Conservation (phyloP, 2,888 invertebrate genomes). For the Gnatocerus cornutus region DNA sequence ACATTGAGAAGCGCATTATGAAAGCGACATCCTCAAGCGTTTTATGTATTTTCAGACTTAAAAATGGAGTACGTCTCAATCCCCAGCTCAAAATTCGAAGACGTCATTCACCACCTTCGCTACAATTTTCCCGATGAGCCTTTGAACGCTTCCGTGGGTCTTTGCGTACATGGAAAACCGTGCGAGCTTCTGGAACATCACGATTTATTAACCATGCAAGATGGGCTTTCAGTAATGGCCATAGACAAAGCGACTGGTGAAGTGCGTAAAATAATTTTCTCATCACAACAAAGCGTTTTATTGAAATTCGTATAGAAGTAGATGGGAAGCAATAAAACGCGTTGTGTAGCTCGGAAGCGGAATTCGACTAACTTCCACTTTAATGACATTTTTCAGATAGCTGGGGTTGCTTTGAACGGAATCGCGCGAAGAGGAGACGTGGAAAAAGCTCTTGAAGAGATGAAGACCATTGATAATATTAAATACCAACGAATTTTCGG, state of each 20-base stretch:
- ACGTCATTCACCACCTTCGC: constrained; percentile 82
- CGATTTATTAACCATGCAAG: constrained; percentile 81
- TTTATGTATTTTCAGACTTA: background rate
- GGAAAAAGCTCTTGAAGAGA: constrained; percentile 79
- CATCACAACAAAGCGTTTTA: constrained; percentile 28
- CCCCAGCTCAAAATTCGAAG: constrained; percentile 73
- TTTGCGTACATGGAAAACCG: constrained; percentile 81
- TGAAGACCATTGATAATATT: constrained; percentile 78
- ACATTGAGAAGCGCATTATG: no score
- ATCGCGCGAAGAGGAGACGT: constrained; percentile 82
- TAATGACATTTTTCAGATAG: constrained; percentile 75
- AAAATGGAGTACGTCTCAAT: constrained; percentile 71
- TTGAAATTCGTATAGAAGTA: constrained; percentile 26
- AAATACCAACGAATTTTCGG: constrained; percentile 87
- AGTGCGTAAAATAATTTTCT: constrained; percentile 69
- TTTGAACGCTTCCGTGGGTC: constrained; percentile 83
- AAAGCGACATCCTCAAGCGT: no score
- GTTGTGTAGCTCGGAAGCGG: constrained; percentile 5
- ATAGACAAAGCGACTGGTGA: constrained; percentile 75
- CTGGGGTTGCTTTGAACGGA: constrained; percentile 87
- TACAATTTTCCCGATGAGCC: constrained; percentile 88
- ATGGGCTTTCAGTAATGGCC: constrained; percentile 83
- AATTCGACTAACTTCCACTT: constrained; percentile 20
- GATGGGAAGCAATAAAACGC: constrained; percentile 33
- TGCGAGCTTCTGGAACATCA: constrained; percentile 83